These are phyloP conservation scores for Dendrocincla fuliginosa DNA, from an alignment of 2,797 vertebrate genomes.

Conservation along the genomic window DNA sequence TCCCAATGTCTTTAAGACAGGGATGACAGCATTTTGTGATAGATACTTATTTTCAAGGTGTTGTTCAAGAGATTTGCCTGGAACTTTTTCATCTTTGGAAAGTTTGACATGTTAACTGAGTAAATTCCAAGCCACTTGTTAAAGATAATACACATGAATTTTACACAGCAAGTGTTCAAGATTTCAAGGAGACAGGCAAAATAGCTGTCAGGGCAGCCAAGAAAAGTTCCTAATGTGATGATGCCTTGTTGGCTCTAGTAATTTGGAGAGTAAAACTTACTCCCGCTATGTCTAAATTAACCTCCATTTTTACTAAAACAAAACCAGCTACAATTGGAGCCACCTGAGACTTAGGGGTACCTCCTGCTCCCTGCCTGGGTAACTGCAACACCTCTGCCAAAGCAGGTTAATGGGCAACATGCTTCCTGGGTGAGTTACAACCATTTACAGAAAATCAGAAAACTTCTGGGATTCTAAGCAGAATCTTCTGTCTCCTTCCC, in stretches of 20 bases:
- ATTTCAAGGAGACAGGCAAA: constrained; percentile 28
- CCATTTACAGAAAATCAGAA: neutral
- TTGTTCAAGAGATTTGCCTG: neutral
- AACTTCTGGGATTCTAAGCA: neutral
- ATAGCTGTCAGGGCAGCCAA: neutral
- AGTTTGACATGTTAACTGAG: neutral
- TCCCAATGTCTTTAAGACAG: neutral
- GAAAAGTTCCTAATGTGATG: neutral
- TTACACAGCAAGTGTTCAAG: constrained; percentile 2
- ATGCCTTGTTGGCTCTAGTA: neutral
- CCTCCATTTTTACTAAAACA: neutral
- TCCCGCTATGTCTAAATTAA: neutral
- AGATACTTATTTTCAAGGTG: neutral
- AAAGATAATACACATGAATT: constrained; percentile 3
- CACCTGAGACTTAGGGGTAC: neutral
- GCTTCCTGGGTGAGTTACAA: neutral
- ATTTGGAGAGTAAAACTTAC: neutral
- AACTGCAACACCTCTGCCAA: neutral
- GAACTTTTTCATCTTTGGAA: neutral
- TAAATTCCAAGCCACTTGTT: neutral
- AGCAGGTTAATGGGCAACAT: neutral
- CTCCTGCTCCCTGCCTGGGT: neutral
- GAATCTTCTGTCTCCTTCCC: neutral
- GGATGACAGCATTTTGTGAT: neutral
- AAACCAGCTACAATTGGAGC: neutral